phyloP scores from a whole-genome alignment of 64 coral and sea anemone genomes.

The Stylophora pistillata region DNA sequence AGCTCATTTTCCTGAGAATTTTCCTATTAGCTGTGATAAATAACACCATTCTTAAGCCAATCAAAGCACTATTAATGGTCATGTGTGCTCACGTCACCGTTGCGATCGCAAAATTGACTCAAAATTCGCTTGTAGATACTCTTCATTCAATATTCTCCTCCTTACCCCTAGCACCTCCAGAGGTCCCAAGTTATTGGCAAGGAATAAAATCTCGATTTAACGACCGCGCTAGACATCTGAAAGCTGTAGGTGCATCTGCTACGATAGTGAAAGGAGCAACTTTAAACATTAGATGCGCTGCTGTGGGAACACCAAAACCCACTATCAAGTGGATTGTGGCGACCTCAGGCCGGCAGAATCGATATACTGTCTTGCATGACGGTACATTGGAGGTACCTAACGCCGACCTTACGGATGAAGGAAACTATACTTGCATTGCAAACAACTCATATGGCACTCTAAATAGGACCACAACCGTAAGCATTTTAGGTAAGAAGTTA shows the following conservation, averaged over 20 bases:
- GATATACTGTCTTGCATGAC: constrained; percentile 54
- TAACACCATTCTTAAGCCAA: no score
- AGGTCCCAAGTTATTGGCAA: constrained; percentile 63
- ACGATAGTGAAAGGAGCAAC: constrained; percentile 75
- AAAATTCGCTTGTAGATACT: no score
- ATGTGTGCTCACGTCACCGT: no score
- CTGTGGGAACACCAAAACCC: constrained; percentile 64
- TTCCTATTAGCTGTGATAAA: no score
- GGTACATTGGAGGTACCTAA: constrained; percentile 68
- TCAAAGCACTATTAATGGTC: no score
- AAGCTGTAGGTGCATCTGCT: constrained; percentile 58
- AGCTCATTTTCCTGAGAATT: no score
- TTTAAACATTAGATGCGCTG: constrained; percentile 65
- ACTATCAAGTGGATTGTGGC: constrained; percentile 68
- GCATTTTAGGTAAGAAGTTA: constrained; percentile 66
- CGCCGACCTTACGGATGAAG: constrained; percentile 73
- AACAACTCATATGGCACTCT: constrained; percentile 72
- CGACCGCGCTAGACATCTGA: constrained; percentile 42
- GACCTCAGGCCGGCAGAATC: constrained; percentile 40
- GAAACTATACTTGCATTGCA: constrained; percentile 85
- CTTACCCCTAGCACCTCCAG: constrained; percentile 41
- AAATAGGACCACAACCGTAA: constrained; percentile 74
- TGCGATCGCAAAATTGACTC: no score
- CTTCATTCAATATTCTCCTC: background rate
- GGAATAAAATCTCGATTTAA: constrained; percentile 43